Evolutionary conservation across 2,797 vertebrate species (phyloP), one percentile per base, ranked within the genome.

Genomic region (Hirundo rustica): DNA sequence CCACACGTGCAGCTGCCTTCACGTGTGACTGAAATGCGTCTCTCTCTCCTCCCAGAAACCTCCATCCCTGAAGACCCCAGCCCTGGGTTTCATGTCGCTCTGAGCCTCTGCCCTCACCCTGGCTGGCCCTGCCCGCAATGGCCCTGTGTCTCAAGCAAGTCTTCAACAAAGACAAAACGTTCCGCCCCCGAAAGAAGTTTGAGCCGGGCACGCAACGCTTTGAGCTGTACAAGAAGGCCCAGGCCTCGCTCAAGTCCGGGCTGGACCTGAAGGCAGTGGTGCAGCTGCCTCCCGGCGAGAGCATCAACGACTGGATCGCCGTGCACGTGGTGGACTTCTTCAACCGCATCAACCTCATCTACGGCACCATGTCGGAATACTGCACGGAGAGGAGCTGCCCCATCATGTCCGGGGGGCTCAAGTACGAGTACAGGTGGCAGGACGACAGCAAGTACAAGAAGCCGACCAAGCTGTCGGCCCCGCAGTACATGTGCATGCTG

Each of bases 321-420:
- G 99, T 99, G 93, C 99, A 99, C 1, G 99, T 99, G 77, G 99
- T 99, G 96, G 99, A 99, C 97, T 99, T 99, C 98, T 99, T 99
- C 95, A 99, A 99, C 97, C 98, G 99, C 82, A 99, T 99, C 97
- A 99, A 99, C 97, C 98, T 99, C 95, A 99, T 99, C 97, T 99
- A 99, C 0, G 99, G 99, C 95, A 99, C 99, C 26, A 98, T 99
- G 97, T 99, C 99, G 0, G 99, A 99, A 94, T 99, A 98, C 97
- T 99, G 99, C 98, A 98, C 98, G 0, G 99, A 99, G 94, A 98
- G 97, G 93, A 99, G 97, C 57, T 99, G 99, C 92, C 99, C 99
- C 5, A 98, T 99, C 93, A 99, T 99, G 99, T 99, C 99, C 0
- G 99, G 99, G 0, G 99, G 99, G 11, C 98, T 99, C 77, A 98